These are phyloP conservation scores for Amphipyra tragopoginis DNA, from an alignment of 2,888 invertebrate genomes.

Conservation along the genomic window DNA sequence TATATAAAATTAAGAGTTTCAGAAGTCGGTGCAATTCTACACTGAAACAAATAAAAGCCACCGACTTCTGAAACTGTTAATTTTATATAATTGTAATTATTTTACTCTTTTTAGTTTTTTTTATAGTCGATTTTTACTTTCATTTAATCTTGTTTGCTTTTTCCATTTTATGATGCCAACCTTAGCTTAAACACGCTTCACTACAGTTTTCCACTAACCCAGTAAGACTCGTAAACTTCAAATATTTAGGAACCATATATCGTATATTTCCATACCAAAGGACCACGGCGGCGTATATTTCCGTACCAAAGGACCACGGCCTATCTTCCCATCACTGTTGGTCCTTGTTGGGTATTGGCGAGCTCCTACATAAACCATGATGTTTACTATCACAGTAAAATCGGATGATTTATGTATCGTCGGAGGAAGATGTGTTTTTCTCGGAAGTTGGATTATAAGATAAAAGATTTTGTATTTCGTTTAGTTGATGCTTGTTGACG, in stretches of 20 bases:
- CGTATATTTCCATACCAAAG: conserved; percentile 3
- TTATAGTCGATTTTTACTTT: no score
- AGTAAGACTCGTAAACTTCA: neutral
- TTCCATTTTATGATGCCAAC: no score
- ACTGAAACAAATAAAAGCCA: no score
- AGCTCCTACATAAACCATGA: conserved; percentile 38
- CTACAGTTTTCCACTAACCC: no score
- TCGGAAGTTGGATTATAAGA: conserved; percentile 24
- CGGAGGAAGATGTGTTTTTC: conserved; percentile 15
- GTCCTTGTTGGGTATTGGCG: conserved; percentile 5
- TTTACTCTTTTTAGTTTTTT: no score
- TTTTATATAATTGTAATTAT: no score
- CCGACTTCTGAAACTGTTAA: no score
- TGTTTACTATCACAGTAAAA: conserved; percentile 49
- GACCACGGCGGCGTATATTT: conserved; percentile 3
- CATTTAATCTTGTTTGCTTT: no score
- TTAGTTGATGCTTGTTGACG: conserved; percentile 14
- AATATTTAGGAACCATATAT: neutral
- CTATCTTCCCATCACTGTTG: conserved; percentile 1
- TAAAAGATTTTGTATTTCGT: conserved; percentile 25
- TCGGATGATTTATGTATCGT: conserved; percentile 42
- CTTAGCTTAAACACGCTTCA: no score
- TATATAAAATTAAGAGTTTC: no score
- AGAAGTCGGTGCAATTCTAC: no score
- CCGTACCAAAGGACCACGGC: conserved; percentile 5